Percentiles rank a stretch among this genome's conserved stretches.
These are phyloP conservation scores for Irena cyanogastra DNA, from an alignment of 2,113 vertebrate species.

Conservation along the genomic window DNA sequence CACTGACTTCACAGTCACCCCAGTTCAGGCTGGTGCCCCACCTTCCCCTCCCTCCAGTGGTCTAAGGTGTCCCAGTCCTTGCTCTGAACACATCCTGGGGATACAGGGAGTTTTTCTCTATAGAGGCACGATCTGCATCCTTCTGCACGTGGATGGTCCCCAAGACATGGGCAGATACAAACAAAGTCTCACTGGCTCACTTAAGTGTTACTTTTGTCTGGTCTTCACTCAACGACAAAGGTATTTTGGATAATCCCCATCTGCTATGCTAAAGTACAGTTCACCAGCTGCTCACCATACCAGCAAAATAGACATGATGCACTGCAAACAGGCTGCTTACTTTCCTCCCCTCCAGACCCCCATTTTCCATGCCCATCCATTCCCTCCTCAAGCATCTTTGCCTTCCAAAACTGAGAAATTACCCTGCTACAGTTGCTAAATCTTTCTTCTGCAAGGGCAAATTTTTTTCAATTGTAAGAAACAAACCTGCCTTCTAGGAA, in stretches of 20 bases:
- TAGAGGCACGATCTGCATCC: background rate
- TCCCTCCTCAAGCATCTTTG: background rate
- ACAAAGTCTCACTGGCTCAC: background rate
- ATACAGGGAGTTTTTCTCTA: background rate
- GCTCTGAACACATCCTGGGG: background rate
- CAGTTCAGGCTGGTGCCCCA: background rate
- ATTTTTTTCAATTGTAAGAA: background rate
- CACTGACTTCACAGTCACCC: fast-evolving
- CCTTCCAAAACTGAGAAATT: background rate
- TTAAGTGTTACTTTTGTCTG: background rate
- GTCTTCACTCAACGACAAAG: background rate
- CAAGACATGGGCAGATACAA: background rate
- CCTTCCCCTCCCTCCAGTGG: background rate
- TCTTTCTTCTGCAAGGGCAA: background rate
- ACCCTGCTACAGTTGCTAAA: background rate
- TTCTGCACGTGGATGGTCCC: background rate
- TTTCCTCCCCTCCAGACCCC: fast-evolving
- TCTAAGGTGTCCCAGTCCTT: fast-evolving
- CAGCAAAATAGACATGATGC: background rate
- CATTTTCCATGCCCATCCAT: background rate
- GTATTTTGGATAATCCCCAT: background rate
- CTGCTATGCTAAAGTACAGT: fast-evolving
- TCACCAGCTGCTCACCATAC: background rate
- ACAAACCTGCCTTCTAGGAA: background rate
- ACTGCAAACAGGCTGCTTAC: background rate